A percentile compares a stretch with the other conserved stretches of the same genome.
phyloP scores from a whole-genome alignment of 37 sponge, comb jelly and placozoan species.

The Spongilla lacustris region DNA sequence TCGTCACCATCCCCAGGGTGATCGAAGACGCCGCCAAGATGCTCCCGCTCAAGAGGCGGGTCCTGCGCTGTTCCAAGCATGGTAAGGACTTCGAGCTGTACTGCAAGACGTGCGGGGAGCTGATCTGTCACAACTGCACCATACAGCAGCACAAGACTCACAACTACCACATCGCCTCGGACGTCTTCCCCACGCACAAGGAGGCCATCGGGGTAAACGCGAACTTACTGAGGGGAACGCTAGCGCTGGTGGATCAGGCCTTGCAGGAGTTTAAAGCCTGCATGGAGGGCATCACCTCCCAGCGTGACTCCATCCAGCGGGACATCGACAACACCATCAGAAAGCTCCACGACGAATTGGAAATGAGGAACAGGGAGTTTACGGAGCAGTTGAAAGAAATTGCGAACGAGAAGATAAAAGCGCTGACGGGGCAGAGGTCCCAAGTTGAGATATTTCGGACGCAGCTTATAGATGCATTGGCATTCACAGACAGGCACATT shows the following conservation, averaged over 20 bases:
- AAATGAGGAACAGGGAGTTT: slow-evolving; percentile 18
- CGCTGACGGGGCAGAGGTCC: slow-evolving; percentile 29
- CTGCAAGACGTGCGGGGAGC: slow-evolving; percentile 30
- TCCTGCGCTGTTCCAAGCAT: background rate
- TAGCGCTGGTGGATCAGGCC: background rate
- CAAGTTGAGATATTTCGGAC: slow-evolving; percentile 12
- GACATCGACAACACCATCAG: slow-evolving; percentile 4
- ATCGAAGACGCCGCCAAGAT: background rate
- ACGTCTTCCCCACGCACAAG: background rate
- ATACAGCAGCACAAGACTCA: slow-evolving; percentile 18
- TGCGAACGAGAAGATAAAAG: slow-evolving; percentile 26
- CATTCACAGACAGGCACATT: slow-evolving; percentile 20
- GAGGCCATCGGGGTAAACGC: background rate
- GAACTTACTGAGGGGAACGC: background rate
- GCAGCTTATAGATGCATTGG: slow-evolving; percentile 28
- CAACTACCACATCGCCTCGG: slow-evolving; percentile 13
- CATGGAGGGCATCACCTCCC: slow-evolving; percentile 5
- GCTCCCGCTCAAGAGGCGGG: background rate
- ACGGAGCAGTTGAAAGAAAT: background rate
- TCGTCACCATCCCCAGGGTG: background rate
- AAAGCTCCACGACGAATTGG: slow-evolving; percentile 26
- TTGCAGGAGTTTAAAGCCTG: slow-evolving; percentile 9
- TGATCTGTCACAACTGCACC: slow-evolving; percentile 34
- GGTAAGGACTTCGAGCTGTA: slow-evolving; percentile 20
- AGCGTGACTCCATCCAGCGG: background rate